Evolutionary conservation across 2,113 vertebrate genomes (phyloP).

Genomic region (Brachirus orientalis): DNA sequence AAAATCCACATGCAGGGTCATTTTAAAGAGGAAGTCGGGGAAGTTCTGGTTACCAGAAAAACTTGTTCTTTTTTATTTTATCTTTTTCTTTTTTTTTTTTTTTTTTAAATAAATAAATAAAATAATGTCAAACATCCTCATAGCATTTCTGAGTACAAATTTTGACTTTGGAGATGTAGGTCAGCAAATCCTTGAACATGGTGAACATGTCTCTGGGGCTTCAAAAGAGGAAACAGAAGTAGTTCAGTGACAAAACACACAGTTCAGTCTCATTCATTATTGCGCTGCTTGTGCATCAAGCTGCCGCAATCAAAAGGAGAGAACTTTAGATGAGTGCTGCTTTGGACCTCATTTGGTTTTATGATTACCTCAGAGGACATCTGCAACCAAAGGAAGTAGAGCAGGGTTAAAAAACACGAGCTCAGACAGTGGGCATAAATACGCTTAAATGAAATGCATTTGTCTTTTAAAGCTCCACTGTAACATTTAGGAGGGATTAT

Average conservation of each 20-base stretch:
- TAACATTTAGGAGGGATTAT: no score
- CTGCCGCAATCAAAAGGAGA: slow-evolving; percentile 48
- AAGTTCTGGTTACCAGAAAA: slow-evolving; percentile 26
- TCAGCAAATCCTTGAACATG: slow-evolving; percentile 40
- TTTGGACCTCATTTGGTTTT: slow-evolving; percentile 56
- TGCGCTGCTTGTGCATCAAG: slow-evolving; percentile 12
- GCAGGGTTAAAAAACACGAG: slow-evolving; percentile 6
- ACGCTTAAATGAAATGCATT: neutral
- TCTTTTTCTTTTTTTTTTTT: no score
- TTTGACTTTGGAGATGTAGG: slow-evolving; percentile 42
- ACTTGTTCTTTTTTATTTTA: neutral
- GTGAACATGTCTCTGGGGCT: neutral
- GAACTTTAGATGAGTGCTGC: slow-evolving; percentile 56
- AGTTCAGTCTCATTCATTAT: slow-evolving; percentile 19
- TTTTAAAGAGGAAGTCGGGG: slow-evolving; percentile 11
- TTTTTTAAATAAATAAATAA: no score
- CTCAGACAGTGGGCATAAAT: neutral
- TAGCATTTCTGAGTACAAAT: slow-evolving; percentile 10
- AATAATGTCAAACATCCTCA: slow-evolving; percentile 28
- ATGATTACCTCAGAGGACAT: slow-evolving; percentile 53
- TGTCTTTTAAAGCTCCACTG: no score
- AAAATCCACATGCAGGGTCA: neutral
- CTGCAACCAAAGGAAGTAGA: slow-evolving; percentile 14
- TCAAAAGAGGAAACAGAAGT: slow-evolving; percentile 14
- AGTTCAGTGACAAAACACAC: slow-evolving; percentile 14